phyloP scores from a whole-genome alignment of 2,888 invertebrate genomes.

The Vannuccia rotundouncinata region DNA sequence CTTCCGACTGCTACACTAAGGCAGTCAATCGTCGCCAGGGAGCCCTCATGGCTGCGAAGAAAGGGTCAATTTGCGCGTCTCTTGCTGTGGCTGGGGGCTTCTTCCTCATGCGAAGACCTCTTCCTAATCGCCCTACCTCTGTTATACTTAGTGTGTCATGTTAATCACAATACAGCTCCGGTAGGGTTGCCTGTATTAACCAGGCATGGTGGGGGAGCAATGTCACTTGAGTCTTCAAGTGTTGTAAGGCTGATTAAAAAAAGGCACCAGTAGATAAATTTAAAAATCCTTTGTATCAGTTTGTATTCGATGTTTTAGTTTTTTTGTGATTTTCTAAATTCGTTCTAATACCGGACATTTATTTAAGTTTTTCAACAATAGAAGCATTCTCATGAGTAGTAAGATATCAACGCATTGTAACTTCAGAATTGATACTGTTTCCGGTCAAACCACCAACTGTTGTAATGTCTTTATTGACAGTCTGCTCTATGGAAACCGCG shows the following conservation, averaged over 20 bases:
- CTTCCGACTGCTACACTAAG: too few relatives aligned
- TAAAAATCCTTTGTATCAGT: background rate
- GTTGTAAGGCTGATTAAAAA: background rate
- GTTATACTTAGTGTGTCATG: too few relatives aligned
- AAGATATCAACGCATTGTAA: constrained; percentile 39
- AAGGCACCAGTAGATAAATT: constrained; percentile 8
- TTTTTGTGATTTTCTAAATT: constrained; percentile 2
- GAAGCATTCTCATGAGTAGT: constrained; percentile 18
- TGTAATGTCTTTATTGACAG: constrained; percentile 38
- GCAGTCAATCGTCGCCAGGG: too few relatives aligned
- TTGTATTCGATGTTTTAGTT: background rate
- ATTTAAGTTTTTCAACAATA: constrained; percentile 32
- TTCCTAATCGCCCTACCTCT: too few relatives aligned
- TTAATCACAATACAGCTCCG: too few relatives aligned
- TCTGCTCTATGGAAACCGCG: constrained; percentile 37
- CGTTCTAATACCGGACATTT: constrained; percentile 30
- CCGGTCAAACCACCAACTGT: constrained; percentile 39
- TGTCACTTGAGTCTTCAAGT: too few relatives aligned
- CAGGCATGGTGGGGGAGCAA: too few relatives aligned
- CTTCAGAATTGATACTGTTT: constrained; percentile 33
- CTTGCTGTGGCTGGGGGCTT: too few relatives aligned
- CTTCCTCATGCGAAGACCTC: too few relatives aligned
- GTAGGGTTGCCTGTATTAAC: too few relatives aligned
- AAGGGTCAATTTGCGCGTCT: too few relatives aligned
- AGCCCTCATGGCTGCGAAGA: too few relatives aligned